These are phyloP conservation scores for Galeruca laticollis DNA, from an alignment of 2,888 invertebrate species.

Conservation along the genomic window DNA sequence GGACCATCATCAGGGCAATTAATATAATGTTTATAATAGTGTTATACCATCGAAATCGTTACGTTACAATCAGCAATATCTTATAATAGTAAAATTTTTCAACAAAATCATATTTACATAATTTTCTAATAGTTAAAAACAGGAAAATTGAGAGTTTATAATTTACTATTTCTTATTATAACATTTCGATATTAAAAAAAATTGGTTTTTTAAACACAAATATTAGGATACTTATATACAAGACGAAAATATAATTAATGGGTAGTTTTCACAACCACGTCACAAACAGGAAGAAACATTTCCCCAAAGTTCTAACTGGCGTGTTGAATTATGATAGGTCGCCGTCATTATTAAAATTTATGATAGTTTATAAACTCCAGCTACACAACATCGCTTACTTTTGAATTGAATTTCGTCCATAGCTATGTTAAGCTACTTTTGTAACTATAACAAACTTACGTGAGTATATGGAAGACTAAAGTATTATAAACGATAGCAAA, in stretches of 20 bases:
- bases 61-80: too few species aligned
- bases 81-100: too few species aligned
- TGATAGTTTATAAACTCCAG: conserved; percentile 8
- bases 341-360: conserved; percentile 12
- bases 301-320: neutral
- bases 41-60: too few species aligned
- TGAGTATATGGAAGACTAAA: neutral
- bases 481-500: neutral
- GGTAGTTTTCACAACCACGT: neutral
- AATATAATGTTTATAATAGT: too few species aligned
- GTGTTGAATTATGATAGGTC: neutral
- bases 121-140: too few species aligned
- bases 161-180: too few species aligned
- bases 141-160: too few species aligned
- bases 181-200: too few species aligned
- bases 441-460: conserved; percentile 16
- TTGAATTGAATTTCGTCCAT: neutral
- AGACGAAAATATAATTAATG: neutral
- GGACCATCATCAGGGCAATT: too few species aligned
- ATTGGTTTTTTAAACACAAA: neutral
- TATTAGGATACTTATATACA: neutral
- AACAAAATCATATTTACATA: too few species aligned
- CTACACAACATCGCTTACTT: neutral
- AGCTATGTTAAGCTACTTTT: conserved; percentile 10
- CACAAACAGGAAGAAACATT: neutral